Conservation (phyloP, 2,797 vertebrate genomes). For the Helarctos malayanus region DNA sequence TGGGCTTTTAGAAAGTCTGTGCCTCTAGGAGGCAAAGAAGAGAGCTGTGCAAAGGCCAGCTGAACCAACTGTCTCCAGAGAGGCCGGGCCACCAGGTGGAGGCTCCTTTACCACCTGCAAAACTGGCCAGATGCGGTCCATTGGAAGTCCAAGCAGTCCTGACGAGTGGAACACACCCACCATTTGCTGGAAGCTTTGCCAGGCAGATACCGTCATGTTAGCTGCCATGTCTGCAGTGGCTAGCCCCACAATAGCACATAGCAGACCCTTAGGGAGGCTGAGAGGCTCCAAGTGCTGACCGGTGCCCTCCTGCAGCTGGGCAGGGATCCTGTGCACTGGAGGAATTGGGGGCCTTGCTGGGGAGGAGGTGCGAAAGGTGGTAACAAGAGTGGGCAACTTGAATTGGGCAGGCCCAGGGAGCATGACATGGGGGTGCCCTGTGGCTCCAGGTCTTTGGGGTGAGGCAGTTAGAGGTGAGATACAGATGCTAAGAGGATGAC, state of each 20-base stretch:
- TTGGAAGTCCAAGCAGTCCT: not conserved
- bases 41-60: not conserved
- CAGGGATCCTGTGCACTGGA: not conserved
- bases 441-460: not conserved
- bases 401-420: not conserved
- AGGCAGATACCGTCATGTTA: not conserved
- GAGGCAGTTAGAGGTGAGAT: not conserved
- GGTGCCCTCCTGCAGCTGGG: not conserved
- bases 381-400: not conserved
- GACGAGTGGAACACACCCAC: not conserved
- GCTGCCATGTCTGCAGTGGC: not conserved
- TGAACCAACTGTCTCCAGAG: not conserved
- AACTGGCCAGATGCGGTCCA: not conserved
- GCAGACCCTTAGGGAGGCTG: not conserved
- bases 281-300: not conserved
- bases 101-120: not conserved
- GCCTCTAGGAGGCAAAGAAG: not conserved
- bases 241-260: not conserved
- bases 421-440: too few species aligned
- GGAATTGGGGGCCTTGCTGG: not conserved
- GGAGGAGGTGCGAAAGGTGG: not conserved
- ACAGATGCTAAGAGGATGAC: not conserved
- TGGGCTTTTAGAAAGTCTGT: not conserved
- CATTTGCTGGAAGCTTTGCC: not conserved
- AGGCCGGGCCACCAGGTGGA: not conserved